Percentiles rank a stretch among this genome's conserved stretches.
Conservation (phyloP, 2,888 invertebrate species). For the Ditula angustiorana region DNA sequence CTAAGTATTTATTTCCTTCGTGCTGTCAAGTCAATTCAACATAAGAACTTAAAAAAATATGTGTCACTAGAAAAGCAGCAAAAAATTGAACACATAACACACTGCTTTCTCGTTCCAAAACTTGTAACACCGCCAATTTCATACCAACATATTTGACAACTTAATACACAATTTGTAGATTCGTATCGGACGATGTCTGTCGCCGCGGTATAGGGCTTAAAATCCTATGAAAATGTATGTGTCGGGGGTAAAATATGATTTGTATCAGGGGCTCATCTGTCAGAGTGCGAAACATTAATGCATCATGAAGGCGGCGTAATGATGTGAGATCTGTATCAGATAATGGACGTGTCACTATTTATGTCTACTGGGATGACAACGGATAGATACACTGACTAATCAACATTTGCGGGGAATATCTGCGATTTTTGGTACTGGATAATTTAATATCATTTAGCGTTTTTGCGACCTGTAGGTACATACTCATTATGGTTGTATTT, state of each 20-base stretch:
- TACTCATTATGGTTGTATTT: too few species aligned
- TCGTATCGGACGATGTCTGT: slow-evolving; percentile 35
- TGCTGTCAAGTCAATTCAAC: not conserved
- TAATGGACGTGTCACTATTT: slow-evolving; percentile 79
- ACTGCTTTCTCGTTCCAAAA: slow-evolving; percentile 24
- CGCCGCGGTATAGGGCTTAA: slow-evolving; percentile 42
- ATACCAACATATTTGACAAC: slow-evolving; percentile 38
- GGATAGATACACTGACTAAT: slow-evolving; percentile 35
- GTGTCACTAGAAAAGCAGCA: too few species aligned
- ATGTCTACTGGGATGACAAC: slow-evolving; percentile 59
- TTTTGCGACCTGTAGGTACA: too few species aligned
- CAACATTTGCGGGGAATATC: not conserved
- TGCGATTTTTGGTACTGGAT: not conserved
- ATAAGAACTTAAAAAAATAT: not conserved
- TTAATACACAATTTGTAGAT: slow-evolving; percentile 28
- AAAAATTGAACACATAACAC: not conserved
- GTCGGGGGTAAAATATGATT: slow-evolving; percentile 56
- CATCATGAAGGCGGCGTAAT: slow-evolving; percentile 69
- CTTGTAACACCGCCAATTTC: slow-evolving; percentile 38
- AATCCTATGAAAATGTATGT: slow-evolving; percentile 48
- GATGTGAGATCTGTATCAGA: slow-evolving; percentile 78
- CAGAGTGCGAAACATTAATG: slow-evolving; percentile 74
- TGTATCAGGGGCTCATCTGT: slow-evolving; percentile 77
- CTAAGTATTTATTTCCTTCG: not conserved
- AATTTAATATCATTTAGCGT: not conserved